These are phyloP conservation scores for Brachionus rotundiformis DNA, from an alignment of 1,140 invertebrate genomes.

Conservation along the genomic window DNA sequence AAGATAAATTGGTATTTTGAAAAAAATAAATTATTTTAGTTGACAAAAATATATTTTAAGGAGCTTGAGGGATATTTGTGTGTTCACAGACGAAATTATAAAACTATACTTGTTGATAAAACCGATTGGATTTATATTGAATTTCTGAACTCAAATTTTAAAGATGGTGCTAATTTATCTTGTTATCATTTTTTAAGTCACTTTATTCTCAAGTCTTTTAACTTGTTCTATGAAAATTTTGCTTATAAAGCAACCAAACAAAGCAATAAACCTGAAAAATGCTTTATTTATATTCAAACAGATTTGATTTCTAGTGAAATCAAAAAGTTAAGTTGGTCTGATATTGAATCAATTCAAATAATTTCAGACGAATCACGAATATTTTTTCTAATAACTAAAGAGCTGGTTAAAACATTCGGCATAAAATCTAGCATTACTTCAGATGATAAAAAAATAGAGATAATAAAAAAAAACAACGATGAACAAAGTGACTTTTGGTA, in stretches of 20 bases:
- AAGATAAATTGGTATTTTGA: background rate
- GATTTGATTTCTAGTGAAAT: background rate
- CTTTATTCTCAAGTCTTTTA: background rate
- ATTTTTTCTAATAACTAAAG: slow-evolving; percentile 33
- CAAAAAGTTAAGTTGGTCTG: background rate
- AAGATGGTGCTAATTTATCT: background rate
- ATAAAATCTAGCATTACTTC: background rate
- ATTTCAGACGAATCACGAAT: background rate
- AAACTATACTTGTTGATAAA: slow-evolving; percentile 31
- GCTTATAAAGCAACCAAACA: background rate
- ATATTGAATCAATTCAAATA: background rate
- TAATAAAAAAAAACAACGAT: background rate
- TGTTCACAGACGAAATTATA: slow-evolving; percentile 47
- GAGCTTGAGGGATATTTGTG: slow-evolving; percentile 4
- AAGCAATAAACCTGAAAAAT: background rate
- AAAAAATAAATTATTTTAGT: background rate
- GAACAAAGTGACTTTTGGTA: background rate
- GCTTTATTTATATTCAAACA: slow-evolving; percentile 13
- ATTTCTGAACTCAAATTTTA: background rate
- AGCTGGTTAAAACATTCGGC: background rate
- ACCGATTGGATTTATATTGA: slow-evolving; percentile 36
- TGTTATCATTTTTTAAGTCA: background rate
- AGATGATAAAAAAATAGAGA: background rate
- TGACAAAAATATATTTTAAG: background rate
- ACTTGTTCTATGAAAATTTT: slow-evolving; percentile 1